Base-by-base conservation (phyloP, 2,888 invertebrate species). In the Eupithecia centaureata region DNA sequence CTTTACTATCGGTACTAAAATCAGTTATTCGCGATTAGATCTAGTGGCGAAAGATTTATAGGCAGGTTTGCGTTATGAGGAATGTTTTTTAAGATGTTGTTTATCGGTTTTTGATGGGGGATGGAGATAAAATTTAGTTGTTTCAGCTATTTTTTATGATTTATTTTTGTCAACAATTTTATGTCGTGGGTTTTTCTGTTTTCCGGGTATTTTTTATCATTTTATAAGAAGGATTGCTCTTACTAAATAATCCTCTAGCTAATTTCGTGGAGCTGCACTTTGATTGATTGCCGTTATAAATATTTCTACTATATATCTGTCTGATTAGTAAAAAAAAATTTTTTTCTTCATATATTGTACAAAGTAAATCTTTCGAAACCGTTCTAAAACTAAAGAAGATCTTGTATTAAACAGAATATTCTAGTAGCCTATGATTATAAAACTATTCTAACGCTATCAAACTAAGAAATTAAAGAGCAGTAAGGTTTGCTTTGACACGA, bases 21-120 rank as follows among this genome's bases (percentile, higher is more conserved):
- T 79, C 78, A 77, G 76, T 74, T 76, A 82, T 79, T 79, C 72
- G 72, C 74, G 76, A 76, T 76, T 74, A 74, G 73, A 76, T 76
- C 74, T 74, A 56, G 66, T 63, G 63, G 69, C 67, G 60, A 67
- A 68, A 64, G 73, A 76, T 70, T 75, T 74, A 78, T 76, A 67
- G 75, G 73, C 70, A 74, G 73, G 74, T 73, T 22, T 70, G 60
- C 61, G 70, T 69, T 72, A 73, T 76, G 74, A 73, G 69, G 71
- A 70, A 72, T 71, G 72, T 71, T 73, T 68, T 68, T 71, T 61
- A 67, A 47, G 18, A 62, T 61, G 47, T 68, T 68, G 65, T 66
- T 70, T 70, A 70, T 56, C 47, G 47, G 38, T 42, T 52, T 59
- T 25, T 58, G 52, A 69, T 57, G 8, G 58, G 30, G 51, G 42